Percentiles rank a stretch among this genome's conserved stretches.
These are phyloP conservation scores for Rutilus rutilus DNA, from an alignment of 2,113 vertebrate genomes.

Conservation along the genomic window DNA sequence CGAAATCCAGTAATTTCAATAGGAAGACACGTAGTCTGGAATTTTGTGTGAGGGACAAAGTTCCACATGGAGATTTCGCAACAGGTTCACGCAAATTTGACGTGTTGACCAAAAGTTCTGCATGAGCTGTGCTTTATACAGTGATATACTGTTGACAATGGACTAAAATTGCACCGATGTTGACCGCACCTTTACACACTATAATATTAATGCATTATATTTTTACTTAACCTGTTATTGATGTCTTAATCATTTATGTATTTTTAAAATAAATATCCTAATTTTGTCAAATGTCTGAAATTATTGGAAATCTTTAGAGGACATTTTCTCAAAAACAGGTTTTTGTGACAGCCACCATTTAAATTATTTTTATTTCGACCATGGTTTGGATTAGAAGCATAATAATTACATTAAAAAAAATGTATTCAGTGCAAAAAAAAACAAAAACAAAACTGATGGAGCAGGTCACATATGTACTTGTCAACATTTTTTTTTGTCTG, in stretches of 20 bases:
- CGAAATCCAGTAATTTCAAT: neutral
- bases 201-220: neutral
- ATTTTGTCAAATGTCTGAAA: neutral
- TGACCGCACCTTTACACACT: neutral
- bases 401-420: neutral
- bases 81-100: too few relatives aligned
- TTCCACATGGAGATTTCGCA: too few relatives aligned
- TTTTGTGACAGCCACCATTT: neutral
- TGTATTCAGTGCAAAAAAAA: neutral
- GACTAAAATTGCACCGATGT: neutral
- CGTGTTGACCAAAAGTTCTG: too few relatives aligned
- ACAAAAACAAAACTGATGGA: neutral
- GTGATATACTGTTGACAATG: too few relatives aligned
- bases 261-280: neutral
- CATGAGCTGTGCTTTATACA: too few relatives aligned
- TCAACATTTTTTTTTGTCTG: constrained; percentile 4
- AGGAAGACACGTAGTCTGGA: neutral
- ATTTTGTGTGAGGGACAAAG: neutral
- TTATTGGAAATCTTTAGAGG: neutral
- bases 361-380: neutral
- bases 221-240: neutral
- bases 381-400: neutral
- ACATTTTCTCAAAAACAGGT: neutral
- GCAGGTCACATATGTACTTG: neutral
- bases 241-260: neutral